These are phyloP conservation scores for Mimas tiliae DNA, from an alignment of 2,888 invertebrate genomes.

Conservation along the genomic window DNA sequence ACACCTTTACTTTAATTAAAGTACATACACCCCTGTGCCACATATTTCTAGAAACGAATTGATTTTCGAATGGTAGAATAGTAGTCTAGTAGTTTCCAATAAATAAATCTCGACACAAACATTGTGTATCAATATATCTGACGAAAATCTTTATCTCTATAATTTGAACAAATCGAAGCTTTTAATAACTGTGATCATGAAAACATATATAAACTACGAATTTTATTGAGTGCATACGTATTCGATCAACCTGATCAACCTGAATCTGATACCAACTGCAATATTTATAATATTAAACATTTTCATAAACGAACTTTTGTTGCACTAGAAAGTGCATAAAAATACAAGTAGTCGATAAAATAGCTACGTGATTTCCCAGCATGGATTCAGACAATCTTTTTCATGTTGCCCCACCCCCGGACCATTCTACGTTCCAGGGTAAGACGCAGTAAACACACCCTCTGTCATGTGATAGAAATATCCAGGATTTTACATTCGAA, in stretches of 20 bases:
- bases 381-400: conserved; percentile 71
- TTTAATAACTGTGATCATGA: not conserved
- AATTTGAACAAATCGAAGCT: too few species aligned
- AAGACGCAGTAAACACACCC: conserved; percentile 66
- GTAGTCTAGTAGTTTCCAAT: too few species aligned
- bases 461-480: conserved; percentile 72
- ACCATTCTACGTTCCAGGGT: conserved; percentile 47
- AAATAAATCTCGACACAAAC: not conserved
- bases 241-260: not conserved
- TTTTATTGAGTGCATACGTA: not conserved
- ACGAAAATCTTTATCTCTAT: too few species aligned
- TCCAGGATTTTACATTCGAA: conserved; percentile 70
- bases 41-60: too few species aligned
- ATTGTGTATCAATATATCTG: not conserved
- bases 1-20: too few species aligned
- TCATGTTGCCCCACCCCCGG: conserved; percentile 56
- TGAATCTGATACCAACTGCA: not conserved
- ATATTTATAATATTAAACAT: conserved; percentile 32
- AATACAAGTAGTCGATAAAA: conserved; percentile 70
- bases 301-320: conserved; percentile 40
- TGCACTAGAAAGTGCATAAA: conserved; percentile 45
- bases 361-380: conserved; percentile 74
- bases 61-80: too few species aligned
- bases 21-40: too few species aligned
- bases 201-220: too few species aligned